Conservation (phyloP, 2,113 vertebrate genomes). For the Lophius piscatorius region DNA sequence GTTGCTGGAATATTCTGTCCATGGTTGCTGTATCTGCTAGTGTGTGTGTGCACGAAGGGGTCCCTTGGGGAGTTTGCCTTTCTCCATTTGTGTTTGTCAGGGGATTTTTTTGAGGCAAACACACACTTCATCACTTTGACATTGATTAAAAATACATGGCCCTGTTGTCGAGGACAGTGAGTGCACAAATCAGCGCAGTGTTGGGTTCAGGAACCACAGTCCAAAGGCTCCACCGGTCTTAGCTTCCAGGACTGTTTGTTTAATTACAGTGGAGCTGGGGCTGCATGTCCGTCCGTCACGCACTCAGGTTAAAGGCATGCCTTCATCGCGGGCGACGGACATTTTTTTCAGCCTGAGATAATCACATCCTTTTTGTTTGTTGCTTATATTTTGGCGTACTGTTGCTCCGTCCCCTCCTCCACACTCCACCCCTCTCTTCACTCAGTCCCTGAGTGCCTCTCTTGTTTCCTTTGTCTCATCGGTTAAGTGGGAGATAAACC, state of each 20-base stretch:
- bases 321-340: too few species aligned
- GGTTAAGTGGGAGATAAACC: constrained; percentile 75
- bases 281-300: constrained; percentile 63
- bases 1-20: too few species aligned
- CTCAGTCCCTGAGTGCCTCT: constrained; percentile 65
- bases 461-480: constrained; percentile 72
- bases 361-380: too few species aligned
- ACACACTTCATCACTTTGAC: constrained; percentile 78
- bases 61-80: too few species aligned
- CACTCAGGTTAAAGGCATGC: too few species aligned
- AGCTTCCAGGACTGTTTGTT: constrained; percentile 47
- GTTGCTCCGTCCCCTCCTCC: constrained; percentile 16
- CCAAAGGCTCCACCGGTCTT: constrained; percentile 40
- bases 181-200: constrained; percentile 73
- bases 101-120: constrained; percentile 72
- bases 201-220: constrained; percentile 46
- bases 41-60: too few species aligned
- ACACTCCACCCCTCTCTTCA: constrained; percentile 23
- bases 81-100: constrained; percentile 75
- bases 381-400: too few species aligned
- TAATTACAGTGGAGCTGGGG: constrained; percentile 54
- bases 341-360: too few species aligned
- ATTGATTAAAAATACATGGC: constrained; percentile 80
- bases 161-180: constrained; percentile 71
- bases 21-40: too few species aligned